Base-by-base conservation (phyloP, 2,888 invertebrate species). In the Heteropelma amictum region DNA sequence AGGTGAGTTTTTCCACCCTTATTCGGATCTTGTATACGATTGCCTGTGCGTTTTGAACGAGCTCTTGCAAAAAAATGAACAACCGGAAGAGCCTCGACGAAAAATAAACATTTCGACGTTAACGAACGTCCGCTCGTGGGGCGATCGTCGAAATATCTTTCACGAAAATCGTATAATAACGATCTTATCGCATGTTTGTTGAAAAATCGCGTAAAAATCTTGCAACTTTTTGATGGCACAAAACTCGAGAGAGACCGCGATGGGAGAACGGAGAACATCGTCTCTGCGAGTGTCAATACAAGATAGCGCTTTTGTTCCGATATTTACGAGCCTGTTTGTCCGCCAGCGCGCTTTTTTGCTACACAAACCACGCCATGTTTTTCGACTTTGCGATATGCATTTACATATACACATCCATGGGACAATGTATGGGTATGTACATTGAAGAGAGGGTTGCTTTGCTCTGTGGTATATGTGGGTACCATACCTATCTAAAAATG, bases 1-100 rank as follows among this genome's bases (percentile, higher is more conserved):
- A 93, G 85, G 87, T 87, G n/a, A 64, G 38, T 7, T 3, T 23
- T 54, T n/a, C n/a, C n/a, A n/a, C n/a, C n/a, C n/a, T n/a, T n/a
- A n/a, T n/a, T n/a, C n/a, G n/a, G 38, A 53, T 28, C 17, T 23
- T 14, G 10, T 17, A 1, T 40, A 14, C 8, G 4, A 10, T 42
- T n/a, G 1, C 10, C 23, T n/a, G 3, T 28, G 12, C n/a, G 1
- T 12, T 38, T 6, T 5, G 4, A 19, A 3, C 8, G 5, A 12
- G 3, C 3, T 8, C 2, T 14, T 30, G n/a, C 42, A 33, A 38
- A 8, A 49, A 14, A 21, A 12, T 8, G 28, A 26, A 14, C 14
- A 38, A 14, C 12, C 3, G 14, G 1, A n/a, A 7, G 4, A 60
- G 26, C 33, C 23, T 60, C 33, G 14, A 12, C 17, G 2, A n/a